Percentiles rank a stretch among this genome's conserved stretches.
These are phyloP conservation scores for Ciconia maguari DNA, from an alignment of 2,113 vertebrate species.

Conservation along the genomic window DNA sequence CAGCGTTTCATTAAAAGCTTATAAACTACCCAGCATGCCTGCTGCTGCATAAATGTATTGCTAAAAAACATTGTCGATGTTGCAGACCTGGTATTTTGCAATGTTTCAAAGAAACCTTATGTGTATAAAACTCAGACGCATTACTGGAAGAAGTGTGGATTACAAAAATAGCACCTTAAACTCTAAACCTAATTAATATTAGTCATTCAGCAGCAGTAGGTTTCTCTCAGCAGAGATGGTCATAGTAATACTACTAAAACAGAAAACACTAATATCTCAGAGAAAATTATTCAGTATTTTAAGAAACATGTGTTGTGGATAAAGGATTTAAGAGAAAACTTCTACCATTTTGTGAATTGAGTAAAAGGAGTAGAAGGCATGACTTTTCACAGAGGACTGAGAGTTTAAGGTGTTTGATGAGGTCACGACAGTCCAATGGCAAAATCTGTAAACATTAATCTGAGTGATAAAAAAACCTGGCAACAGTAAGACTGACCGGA, in stretches of 20 bases:
- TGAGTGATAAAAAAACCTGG: not conserved
- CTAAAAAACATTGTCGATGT: not conserved
- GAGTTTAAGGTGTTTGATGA: not conserved
- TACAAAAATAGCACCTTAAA: slow-evolving; percentile 30
- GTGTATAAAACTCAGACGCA: slow-evolving; percentile 25
- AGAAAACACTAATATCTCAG: not conserved
- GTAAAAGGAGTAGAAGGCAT: not conserved
- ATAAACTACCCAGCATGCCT: slow-evolving; percentile 43
- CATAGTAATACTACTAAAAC: not conserved
- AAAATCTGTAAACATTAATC: not conserved
- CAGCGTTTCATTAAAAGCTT: slow-evolving; percentile 69
- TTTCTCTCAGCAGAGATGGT: not conserved
- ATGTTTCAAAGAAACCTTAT: slow-evolving; percentile 40
- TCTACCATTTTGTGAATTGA: not conserved
- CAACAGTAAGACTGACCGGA: not conserved
- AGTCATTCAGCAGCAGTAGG: not conserved
- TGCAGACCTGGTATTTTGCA: slow-evolving; percentile 36
- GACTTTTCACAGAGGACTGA: not conserved
- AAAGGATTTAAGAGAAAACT: not conserved
- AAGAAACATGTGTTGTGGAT: not conserved
- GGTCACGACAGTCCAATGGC: not conserved
- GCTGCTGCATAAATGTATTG: slow-evolving; percentile 38
- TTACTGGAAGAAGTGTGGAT: slow-evolving; percentile 9
- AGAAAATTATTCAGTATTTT: not conserved
- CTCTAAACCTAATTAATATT: slow-evolving; percentile 13